Evolutionary conservation across 2,113 vertebrate genomes (phyloP).

Genomic region (Chloroceryle aenea): DNA sequence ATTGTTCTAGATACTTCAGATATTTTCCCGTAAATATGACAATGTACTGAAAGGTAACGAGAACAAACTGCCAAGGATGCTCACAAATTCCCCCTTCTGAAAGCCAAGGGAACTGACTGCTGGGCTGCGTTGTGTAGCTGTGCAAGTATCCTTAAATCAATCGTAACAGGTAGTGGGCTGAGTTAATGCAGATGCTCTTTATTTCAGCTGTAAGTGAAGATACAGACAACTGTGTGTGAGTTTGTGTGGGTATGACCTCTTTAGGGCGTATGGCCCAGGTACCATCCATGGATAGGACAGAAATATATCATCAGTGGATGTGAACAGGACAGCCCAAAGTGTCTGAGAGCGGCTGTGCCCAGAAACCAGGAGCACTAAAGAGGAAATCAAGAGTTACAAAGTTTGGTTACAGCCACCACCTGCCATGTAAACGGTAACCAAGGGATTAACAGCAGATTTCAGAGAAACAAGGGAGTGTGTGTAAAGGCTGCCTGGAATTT

Average conservation of each 20-base stretch:
- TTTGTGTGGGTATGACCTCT: rapidly evolving
- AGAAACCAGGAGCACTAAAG: background rate
- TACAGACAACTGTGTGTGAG: rapidly evolving
- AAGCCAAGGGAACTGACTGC: background rate
- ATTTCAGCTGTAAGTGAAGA: background rate
- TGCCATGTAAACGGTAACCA: background rate
- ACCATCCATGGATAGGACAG: rapidly evolving
- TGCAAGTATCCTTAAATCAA: background rate
- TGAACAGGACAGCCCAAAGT: background rate
- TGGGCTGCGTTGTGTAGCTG: background rate
- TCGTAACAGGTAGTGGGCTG: background rate
- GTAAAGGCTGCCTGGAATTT: background rate
- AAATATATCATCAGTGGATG: rapidly evolving
- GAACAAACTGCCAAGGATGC: background rate
- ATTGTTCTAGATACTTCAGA: background rate
- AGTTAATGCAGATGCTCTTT: background rate
- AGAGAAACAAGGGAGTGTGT: background rate
- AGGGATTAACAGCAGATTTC: background rate
- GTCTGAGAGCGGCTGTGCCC: background rate
- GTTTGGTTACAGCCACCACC: background rate
- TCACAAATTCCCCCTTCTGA: background rate
- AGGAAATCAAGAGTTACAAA: background rate
- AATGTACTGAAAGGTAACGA: background rate
- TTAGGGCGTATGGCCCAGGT: background rate
- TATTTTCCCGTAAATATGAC: background rate